A percentile compares a stretch with the other conserved stretches of the same genome.
phyloP scores from a whole-genome alignment of 2,797 vertebrate genomes.

The Microchirus variegatus region DNA sequence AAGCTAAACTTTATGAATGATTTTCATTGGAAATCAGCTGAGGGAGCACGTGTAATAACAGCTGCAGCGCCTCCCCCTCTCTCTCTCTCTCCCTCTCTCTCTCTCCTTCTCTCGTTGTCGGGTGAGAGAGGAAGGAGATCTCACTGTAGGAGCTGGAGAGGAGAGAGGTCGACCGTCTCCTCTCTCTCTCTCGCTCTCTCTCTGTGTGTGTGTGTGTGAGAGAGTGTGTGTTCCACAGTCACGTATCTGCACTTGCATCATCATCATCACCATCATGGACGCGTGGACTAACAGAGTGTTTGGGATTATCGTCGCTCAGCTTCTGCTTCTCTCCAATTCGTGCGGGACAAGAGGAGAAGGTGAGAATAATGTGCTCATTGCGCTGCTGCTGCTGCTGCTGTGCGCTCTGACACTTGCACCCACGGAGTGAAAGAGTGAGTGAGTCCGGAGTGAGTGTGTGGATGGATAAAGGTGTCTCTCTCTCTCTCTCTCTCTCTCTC shows the following conservation, averaged over 20 bases:
- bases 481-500: no score
- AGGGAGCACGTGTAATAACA: no score
- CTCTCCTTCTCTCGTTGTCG: neutral
- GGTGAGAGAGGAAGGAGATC: neutral
- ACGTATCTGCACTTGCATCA: constrained; percentile 10
- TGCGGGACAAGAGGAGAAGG: constrained; percentile 59
- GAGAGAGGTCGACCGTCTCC: neutral
- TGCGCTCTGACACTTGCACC: constrained; percentile 9
- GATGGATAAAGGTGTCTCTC: no score
- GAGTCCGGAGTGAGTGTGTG: no score
- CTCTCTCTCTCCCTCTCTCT: neutral
- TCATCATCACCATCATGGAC: constrained; percentile 58
- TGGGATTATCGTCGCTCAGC: constrained; percentile 54
- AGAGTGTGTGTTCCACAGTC: no score
- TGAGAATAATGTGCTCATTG: constrained; percentile 33
- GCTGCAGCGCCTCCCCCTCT: neutral
- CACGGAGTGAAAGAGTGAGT: neutral
- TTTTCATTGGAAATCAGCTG: no score
- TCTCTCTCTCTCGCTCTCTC: neutral
- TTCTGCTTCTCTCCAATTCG: constrained; percentile 41
- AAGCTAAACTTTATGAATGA: no score
- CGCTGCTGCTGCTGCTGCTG: neutral
- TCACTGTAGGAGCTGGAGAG: neutral
- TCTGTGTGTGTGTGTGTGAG: no score
- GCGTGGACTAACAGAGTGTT: constrained; percentile 34